A percentile compares a stretch with the other conserved stretches of the same genome.
These are phyloP conservation scores for Neosalanx taihuensis DNA, from an alignment of 2,797 vertebrate genomes.

Conservation along the genomic window DNA sequence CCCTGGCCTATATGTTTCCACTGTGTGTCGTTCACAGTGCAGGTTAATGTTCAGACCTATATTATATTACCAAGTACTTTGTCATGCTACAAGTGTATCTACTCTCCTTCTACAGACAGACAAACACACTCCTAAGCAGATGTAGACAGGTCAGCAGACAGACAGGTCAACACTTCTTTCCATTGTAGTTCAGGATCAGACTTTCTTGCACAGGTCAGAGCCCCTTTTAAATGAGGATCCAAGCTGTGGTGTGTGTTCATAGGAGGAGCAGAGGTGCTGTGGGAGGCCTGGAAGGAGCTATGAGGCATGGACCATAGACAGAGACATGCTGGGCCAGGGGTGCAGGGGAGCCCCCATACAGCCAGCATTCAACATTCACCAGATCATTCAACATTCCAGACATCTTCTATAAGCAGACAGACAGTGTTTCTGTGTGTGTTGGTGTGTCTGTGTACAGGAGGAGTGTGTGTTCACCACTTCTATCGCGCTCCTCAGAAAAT, in stretches of 20 bases:
- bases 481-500: too few relatives aligned
- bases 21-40: too few relatives aligned
- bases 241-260: slow-evolving; percentile 10
- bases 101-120: background rate
- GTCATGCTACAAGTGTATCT: background rate
- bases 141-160: background rate
- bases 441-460: background rate
- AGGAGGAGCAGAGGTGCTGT: background rate
- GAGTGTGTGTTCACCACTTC: background rate
- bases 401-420: background rate
- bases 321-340: background rate
- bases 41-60: too few relatives aligned
- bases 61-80: too few relatives aligned
- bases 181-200: too few relatives aligned
- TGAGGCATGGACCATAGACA: background rate
- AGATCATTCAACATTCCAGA: slow-evolving; percentile 5
- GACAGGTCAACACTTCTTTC: background rate
- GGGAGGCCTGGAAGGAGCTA: background rate
- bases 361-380: slow-evolving; percentile 1
- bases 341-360: background rate
- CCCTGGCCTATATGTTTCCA: too few relatives aligned
- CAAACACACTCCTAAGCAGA: background rate
- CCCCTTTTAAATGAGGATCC: slow-evolving; percentile 1
- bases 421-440: slow-evolving; percentile 10
- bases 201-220: too few relatives aligned